Evolutionary conservation across 2,888 invertebrate species (phyloP).

Genomic region (Tenthredo amoena): DNA sequence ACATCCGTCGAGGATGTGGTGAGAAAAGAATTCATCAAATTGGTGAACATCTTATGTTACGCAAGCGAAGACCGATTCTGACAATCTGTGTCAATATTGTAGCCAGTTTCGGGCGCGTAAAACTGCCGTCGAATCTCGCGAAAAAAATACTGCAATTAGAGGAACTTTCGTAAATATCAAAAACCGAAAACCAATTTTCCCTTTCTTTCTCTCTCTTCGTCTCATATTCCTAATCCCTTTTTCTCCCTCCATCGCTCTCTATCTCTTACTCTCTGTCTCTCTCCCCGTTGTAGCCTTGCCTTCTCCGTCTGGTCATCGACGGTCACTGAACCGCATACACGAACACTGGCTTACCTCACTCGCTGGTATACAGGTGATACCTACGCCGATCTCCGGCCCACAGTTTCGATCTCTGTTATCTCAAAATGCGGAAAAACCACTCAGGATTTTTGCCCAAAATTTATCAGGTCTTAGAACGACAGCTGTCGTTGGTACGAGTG

Average conservation of each 20-base stretch:
- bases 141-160: neutral
- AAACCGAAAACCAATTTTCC: neutral
- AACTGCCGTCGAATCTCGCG: neutral
- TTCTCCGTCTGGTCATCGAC: conserved; percentile 64
- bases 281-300: conserved; percentile 53
- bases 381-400: conserved; percentile 57
- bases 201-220: conserved; percentile 54
- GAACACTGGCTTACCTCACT: conserved; percentile 44
- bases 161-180: neutral
- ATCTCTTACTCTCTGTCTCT: conserved; percentile 59
- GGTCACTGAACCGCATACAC: conserved; percentile 62
- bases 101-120: neutral
- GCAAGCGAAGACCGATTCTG: neutral
- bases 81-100: neutral
- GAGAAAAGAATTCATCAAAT: neutral
- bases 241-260: conserved; percentile 43
- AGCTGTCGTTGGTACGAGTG: neutral
- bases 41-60: neutral
- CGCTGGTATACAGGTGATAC: conserved; percentile 35
- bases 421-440: neutral
- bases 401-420: conserved; percentile 53
- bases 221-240: conserved; percentile 52
- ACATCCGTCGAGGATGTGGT: neutral
- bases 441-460: neutral
- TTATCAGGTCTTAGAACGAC: neutral